phyloP scores from a whole-genome alignment of 2,113 vertebrate species.

The Chaetops frenatus region DNA sequence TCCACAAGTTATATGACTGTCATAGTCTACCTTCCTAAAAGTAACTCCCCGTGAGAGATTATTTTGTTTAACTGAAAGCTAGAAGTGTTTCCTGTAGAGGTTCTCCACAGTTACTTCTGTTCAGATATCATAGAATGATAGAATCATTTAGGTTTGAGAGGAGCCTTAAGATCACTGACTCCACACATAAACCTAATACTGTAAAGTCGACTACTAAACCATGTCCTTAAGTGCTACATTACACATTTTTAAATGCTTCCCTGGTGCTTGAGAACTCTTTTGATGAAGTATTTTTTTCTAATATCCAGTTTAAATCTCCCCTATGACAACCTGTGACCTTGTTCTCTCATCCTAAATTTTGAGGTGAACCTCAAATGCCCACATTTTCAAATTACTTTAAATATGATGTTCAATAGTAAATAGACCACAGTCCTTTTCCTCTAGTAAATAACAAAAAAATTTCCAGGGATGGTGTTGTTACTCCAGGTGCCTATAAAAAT shows the following conservation, averaged over 20 bases:
- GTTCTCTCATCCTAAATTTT: background rate
- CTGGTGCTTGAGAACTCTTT: background rate
- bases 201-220: background rate
- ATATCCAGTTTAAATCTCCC: background rate
- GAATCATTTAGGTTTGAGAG: background rate
- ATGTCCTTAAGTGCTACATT: background rate
- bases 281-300: background rate
- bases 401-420: background rate
- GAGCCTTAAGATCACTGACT: background rate
- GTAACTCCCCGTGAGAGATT: background rate
- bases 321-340: background rate
- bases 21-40: background rate
- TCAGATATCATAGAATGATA: background rate
- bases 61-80: background rate
- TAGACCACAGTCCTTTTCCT: background rate
- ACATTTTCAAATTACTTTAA: background rate
- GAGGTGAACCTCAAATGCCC: background rate
- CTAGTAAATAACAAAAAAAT: background rate
- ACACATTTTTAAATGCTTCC: background rate
- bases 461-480: background rate
- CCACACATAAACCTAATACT: background rate
- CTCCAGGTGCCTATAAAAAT: background rate
- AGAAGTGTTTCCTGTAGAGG: background rate
- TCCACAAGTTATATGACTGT: background rate
- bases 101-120: background rate